Base-by-base conservation (phyloP, 2,888 invertebrate species). In the Epinotia ramella region DNA sequence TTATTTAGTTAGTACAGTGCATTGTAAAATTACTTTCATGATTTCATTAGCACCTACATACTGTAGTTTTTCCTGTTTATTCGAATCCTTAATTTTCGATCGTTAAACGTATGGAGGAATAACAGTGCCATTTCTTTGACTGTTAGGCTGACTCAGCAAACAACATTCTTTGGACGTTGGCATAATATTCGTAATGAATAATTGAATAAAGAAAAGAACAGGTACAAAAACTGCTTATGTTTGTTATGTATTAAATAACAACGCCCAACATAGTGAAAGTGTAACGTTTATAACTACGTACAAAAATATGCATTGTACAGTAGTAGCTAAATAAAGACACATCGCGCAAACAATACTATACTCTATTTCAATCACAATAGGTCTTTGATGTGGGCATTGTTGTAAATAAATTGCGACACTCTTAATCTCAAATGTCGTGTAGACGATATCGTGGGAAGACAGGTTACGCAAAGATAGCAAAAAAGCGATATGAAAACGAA, bases 401-500 rank as follows among this genome's bases (percentile, higher is more conserved):
- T 40, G 7, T 24, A 4, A n/a, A 7, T 57, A 56, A 40, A 56
- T 75, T 75, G 70, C 75, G 65, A 65, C 70, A 70, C 20, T 9
- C 9, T 20, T 49, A 69, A 49, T 70, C 76, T 72, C 72, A 28
- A 67, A 75, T 76, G 72, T 76, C 72, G 71, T 76, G 72, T 72
- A 76, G 76, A 76, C 24, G 71, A 71, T 62, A 76, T 57, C 76
- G 76, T 76, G 76, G 76, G 76, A 76, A 71, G 65, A 44, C 7
- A 7, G 6, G 65, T 72, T 72, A 67, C 76, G 76, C 74, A 74
- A 71, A 72, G 75, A 70, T 76, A 67, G 69, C 46, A 49, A 66
- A 28, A 64, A 73, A 66, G 67, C 53, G 53, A 65, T 59, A 66
- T 65, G 70, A 65, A 66, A 71, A 71, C 56, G 44, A 72, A 66